Conservation (phyloP, 2,888 invertebrate species). For the Harmothoe impar region DNA sequence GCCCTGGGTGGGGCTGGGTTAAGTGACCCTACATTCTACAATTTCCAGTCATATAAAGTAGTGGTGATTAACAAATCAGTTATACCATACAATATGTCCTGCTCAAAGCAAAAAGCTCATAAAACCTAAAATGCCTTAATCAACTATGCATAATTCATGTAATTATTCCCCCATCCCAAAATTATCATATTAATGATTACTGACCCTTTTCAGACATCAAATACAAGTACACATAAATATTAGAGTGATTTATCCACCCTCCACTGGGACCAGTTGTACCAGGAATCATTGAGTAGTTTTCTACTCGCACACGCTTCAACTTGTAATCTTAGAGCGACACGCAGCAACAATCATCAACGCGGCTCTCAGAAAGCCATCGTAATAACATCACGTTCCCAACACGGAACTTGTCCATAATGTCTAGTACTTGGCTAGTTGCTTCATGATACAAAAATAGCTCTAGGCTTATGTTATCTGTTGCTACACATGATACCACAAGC, state of each 20-base stretch:
- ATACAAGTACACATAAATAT: conserved; percentile 30
- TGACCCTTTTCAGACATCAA: not conserved
- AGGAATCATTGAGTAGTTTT: not conserved
- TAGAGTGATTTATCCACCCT: not conserved
- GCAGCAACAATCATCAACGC: conserved; percentile 10
- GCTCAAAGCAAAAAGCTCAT: conserved; percentile 22
- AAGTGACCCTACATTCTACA: no score
- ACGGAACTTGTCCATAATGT: not conserved
- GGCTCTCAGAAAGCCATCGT: not conserved
- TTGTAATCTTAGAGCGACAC: not conserved
- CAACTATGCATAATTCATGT: not conserved
- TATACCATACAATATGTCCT: conserved; percentile 5
- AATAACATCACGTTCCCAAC: not conserved
- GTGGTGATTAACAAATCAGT: not conserved
- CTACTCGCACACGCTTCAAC: not conserved
- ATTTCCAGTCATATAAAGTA: no score
- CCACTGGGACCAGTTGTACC: not conserved
- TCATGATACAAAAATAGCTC: not conserved
- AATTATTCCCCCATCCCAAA: not conserved
- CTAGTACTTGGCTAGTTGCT: conserved; percentile 7
- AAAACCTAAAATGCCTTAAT: conserved; percentile 11
- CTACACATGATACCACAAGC: no score
- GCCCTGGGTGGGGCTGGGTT: not conserved
- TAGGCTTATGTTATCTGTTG: no score
- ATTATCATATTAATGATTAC: not conserved